Conservation (phyloP, 2,113 vertebrate genomes). For the Notothenia rossii region DNA sequence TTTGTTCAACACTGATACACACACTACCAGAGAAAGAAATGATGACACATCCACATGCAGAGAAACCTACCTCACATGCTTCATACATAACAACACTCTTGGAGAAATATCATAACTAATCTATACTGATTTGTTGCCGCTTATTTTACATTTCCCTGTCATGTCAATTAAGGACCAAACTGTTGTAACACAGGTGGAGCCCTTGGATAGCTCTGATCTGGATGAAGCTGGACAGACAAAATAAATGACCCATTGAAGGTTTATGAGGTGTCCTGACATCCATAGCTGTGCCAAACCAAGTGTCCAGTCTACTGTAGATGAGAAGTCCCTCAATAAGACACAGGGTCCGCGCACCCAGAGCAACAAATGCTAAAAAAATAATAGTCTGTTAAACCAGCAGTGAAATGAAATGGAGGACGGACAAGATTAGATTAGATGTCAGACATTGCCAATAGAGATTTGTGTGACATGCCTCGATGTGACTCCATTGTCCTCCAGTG, state of each 20-base stretch:
- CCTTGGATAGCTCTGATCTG: slow-evolving; percentile 43
- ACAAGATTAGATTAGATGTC: slow-evolving; percentile 72
- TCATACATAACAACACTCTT: not conserved
- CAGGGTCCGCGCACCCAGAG: slow-evolving; percentile 41
- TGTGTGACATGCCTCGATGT: slow-evolving; percentile 62
- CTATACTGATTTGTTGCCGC: not conserved
- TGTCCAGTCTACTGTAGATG: slow-evolving; percentile 18
- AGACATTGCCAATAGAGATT: slow-evolving; percentile 65
- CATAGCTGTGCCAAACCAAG: slow-evolving; percentile 48
- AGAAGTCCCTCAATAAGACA: slow-evolving; percentile 56
- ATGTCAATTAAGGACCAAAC: slow-evolving; percentile 8
- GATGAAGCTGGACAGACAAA: slow-evolving; percentile 30
- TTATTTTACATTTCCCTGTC: not conserved
- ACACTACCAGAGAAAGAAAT: slow-evolving; percentile 40
- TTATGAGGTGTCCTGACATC: slow-evolving; percentile 65
- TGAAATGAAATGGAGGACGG: slow-evolving; percentile 70
- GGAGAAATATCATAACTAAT: not conserved
- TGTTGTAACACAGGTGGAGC: slow-evolving; percentile 8
- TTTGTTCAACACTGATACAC: slow-evolving; percentile 42
- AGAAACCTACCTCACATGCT: slow-evolving; percentile 10
- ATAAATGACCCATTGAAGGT: slow-evolving; percentile 58
- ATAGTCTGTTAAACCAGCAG: slow-evolving; percentile 74
- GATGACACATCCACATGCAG: slow-evolving; percentile 18
- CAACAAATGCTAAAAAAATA: slow-evolving; percentile 67
- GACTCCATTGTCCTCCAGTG: slow-evolving; percentile 72